Conservation (phyloP, 1,140 invertebrate genomes). For the Leptopilina clavipes region DNA sequence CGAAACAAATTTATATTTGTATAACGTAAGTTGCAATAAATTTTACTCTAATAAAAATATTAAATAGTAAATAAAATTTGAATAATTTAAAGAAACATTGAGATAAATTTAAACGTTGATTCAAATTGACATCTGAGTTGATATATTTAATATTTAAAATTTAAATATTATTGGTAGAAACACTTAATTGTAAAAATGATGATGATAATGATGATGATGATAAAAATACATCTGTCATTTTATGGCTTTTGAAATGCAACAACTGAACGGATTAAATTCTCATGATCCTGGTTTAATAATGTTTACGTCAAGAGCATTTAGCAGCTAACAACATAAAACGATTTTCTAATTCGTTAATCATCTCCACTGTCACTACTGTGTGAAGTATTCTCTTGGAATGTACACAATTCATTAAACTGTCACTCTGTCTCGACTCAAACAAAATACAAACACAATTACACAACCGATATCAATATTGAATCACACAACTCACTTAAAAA, state of each 20-base stretch:
- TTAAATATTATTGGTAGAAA: too few species aligned
- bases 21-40: slow-evolving; percentile 76
- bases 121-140: too few species aligned
- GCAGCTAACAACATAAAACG: not conserved
- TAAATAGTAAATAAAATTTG: too few species aligned
- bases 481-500: too few species aligned
- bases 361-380: slow-evolving; percentile 18
- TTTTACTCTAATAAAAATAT: too few species aligned
- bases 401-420: slow-evolving; percentile 29
- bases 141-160: too few species aligned
- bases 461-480: not conserved
- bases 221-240: slow-evolving; percentile 20
- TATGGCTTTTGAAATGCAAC: slow-evolving; percentile 15
- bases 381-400: slow-evolving; percentile 30
- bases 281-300: slow-evolving; percentile 22
- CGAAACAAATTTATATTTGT: slow-evolving; percentile 84
- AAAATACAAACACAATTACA: not conserved
- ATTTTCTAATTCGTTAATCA: slow-evolving; percentile 33
- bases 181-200: too few species aligned
- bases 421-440: not conserved
- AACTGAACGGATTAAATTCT: slow-evolving; percentile 11
- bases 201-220: too few species aligned
- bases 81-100: too few species aligned
- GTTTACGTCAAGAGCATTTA: slow-evolving; percentile 14
- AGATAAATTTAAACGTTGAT: too few species aligned